Base-by-base conservation (phyloP, 2,113 vertebrate genomes). In the Oncorhynchus kisutch region DNA sequence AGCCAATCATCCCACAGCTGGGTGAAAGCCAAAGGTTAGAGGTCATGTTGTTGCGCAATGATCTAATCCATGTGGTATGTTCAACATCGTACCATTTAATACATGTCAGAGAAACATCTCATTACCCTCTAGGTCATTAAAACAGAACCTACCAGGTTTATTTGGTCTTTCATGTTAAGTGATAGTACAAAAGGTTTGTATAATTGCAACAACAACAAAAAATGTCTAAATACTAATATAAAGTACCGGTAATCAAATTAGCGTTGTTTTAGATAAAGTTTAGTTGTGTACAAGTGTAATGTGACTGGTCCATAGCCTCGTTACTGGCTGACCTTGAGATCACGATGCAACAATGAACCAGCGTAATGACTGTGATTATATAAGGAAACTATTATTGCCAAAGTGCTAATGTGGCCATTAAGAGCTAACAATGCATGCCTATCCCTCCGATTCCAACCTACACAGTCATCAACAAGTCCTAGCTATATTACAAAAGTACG, bases 281-380 rank as follows among this genome's bases (percentile, higher is more conserved):
- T 62, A 62, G 16, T 22, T 62, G n/a, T n/a, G 59, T n/a, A 49
- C 39, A 11, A 65, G 60, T 70, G 57, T 67, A 25, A 27, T 70
- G 70, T 20, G 51, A 16, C 49, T 60, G 49, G 7, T 76, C 75
- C 34, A 64, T 3, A 7, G 65, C 67, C 69, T 82, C 22, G 73
- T 81, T 85, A 79, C 62, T 48, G n/a, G 64, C 8, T 83, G 85
- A 85, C 85, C 86, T 88, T 86, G 75, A 77, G 75, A 81, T 81
- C 70, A 14, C 67, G 75, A 77, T 69, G 77, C 83, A 54, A 27
- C 67, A 75, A 70, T 66, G 82, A 82, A 73, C 76, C 54, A 78
- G 45, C 67, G 67, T 88, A 86, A 89, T 87, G 85, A 82, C 85
- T 85, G 77, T 84, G 81, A 88, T 90, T 81, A 88, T 84, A 77